Percentiles rank a stretch among this genome's conserved stretches.
These are phyloP conservation scores for Cyclura pinguis DNA, from an alignment of 2,797 vertebrate genomes.

Conservation along the genomic window DNA sequence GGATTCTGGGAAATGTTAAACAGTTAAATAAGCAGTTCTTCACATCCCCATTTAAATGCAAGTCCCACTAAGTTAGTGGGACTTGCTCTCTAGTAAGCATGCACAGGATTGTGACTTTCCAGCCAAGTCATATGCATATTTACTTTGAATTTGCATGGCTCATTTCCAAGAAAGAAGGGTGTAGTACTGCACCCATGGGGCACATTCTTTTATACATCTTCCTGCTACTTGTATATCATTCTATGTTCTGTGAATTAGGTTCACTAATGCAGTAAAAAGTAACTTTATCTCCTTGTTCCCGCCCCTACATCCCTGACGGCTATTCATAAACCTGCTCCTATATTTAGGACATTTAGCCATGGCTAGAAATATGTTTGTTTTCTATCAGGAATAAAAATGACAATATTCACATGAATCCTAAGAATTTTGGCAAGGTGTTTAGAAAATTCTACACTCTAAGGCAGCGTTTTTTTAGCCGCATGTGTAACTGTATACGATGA, in stretches of 20 bases:
- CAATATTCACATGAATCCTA: not conserved
- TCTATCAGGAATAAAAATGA: not conserved
- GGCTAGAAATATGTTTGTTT: not conserved
- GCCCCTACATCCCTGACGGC: not conserved
- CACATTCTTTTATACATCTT: not conserved
- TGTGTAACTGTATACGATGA: slow-evolving; percentile 55
- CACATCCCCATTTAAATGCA: not conserved
- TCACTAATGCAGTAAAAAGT: not conserved
- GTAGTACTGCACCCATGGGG: not conserved
- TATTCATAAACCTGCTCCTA: not conserved
- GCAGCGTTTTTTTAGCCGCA: no score
- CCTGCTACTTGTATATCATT: not conserved
- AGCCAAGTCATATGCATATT: not conserved
- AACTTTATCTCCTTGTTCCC: not conserved
- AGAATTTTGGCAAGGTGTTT: slow-evolving; percentile 50
- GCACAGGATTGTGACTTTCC: not conserved
- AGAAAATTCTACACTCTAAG: slow-evolving; percentile 36
- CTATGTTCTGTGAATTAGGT: not conserved
- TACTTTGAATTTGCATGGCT: not conserved
- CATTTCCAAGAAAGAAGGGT: not conserved
- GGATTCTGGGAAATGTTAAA: not conserved
- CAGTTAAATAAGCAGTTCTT: not conserved
- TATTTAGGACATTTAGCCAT: not conserved
- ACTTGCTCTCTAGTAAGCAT: not conserved
- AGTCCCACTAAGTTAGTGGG: not conserved